Conservation (phyloP, 2,113 vertebrate genomes). For the Lipotes vexillifer region DNA sequence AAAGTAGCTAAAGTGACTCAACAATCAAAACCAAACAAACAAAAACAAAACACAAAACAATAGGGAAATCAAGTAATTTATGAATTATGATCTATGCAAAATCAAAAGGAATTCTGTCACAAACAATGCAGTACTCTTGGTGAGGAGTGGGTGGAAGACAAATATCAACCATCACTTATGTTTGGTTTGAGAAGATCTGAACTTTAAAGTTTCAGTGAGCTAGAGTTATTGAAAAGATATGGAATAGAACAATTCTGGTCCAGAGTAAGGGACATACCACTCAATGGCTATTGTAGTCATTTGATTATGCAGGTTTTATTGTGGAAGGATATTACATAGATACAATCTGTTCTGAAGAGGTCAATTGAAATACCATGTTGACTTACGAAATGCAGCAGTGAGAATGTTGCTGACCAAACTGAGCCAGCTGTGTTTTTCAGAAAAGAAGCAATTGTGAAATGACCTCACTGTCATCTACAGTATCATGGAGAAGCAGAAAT, state of each 20-base stretch:
- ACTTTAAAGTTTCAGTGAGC: background rate
- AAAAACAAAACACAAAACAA: background rate
- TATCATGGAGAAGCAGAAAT: background rate
- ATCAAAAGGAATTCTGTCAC: background rate
- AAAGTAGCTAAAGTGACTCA: background rate
- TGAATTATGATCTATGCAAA: background rate
- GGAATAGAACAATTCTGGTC: background rate
- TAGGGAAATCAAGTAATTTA: background rate
- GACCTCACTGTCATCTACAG: slow-evolving; percentile 51
- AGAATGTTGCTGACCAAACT: slow-evolving; percentile 26
- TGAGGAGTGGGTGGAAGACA: background rate
- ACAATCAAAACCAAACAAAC: background rate
- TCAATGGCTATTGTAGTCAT: background rate
- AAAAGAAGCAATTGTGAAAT: slow-evolving; percentile 46
- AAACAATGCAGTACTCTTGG: background rate
- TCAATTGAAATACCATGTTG: slow-evolving; percentile 36
- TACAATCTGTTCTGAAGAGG: slow-evolving; percentile 21
- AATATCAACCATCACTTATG: background rate
- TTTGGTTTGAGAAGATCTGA: background rate
- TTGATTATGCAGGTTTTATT: slow-evolving; percentile 35
- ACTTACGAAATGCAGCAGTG: slow-evolving; percentile 23
- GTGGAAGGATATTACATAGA: slow-evolving; percentile 8
- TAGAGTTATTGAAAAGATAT: background rate
- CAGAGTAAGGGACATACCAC: background rate
- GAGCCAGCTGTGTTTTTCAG: slow-evolving; percentile 56